Evolutionary conservation across 2,797 vertebrate species (phyloP).

Genomic region (Phrynocephalus forsythii): DNA sequence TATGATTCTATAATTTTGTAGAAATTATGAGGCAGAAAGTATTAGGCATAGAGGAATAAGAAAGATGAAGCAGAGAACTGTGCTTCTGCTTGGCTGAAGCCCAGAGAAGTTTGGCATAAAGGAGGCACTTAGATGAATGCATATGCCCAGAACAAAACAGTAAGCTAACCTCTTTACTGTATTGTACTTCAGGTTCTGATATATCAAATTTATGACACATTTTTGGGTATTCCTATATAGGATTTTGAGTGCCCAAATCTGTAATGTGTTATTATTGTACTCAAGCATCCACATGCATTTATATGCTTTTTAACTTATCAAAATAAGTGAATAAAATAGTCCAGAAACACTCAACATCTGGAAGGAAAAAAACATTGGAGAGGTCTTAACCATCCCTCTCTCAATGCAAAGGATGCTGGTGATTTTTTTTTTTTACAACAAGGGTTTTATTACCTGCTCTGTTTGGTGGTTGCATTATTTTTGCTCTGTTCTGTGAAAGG

Average conservation of each 20-base stretch:
- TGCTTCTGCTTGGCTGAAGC: not conserved
- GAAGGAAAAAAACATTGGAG: not conserved
- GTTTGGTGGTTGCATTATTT: not conserved
- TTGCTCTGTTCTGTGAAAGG: not conserved
- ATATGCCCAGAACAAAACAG: not conserved
- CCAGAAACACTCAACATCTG: too few species aligned
- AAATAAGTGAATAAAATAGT: not conserved
- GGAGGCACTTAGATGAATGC: not conserved
- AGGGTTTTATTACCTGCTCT: not conserved
- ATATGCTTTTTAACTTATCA: too few species aligned
- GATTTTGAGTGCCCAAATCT: not conserved
- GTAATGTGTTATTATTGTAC: not conserved
- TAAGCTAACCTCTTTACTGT: not conserved
- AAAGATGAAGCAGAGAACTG: not conserved
- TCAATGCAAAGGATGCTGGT: not conserved
- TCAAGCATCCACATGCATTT: too few species aligned
- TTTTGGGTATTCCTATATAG: not conserved
- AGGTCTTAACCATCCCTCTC: not conserved
- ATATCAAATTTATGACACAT: not conserved
- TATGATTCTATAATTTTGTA: not conserved
- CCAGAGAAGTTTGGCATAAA: not conserved
- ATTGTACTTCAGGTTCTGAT: not conserved
- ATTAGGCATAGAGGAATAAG: not conserved
- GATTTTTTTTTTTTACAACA: not conserved
- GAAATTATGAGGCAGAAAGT: not conserved